Base-by-base conservation (phyloP, 2,888 invertebrate genomes). In the Brachypterus glaber region DNA sequence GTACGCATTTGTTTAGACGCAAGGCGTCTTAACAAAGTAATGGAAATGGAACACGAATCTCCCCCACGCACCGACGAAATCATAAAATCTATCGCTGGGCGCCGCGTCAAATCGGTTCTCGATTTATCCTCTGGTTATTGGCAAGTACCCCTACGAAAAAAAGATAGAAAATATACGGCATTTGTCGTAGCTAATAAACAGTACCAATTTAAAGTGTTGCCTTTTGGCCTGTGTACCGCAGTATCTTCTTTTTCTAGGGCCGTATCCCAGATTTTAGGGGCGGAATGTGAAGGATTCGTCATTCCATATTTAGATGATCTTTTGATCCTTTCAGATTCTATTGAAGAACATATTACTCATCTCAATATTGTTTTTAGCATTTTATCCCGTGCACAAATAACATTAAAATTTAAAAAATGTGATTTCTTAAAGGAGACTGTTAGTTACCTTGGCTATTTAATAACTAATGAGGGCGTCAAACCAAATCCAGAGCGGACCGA, bases 1-100 rank as follows among this genome's bases (percentile, higher is more conserved):
- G 33, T 56, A 2, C 42, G 56, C 11, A 41, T 55, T 5, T 53
- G 54, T 34, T 33, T 54, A 7, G 55, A 57, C 33, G 53, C 54
- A 0, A 27, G 56, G 12, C 49, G 43, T 30, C 18, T 56, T 1
- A 57, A 58, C 40, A 38, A 39, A 15, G 25, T 46, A 14, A 54
- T 57, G 3, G 47, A 49, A 29, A 41, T 44, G 0, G 54, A 57
- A 30, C 37, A 47, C 2, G 53, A 56, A 30, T 37, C 44, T 9
- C 47, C 44, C 12, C 32, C 11, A n/a, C 16, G 11, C 3, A 16
- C 32, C 2, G 36, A 40, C 3, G 37, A 40, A 3, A 37, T 37
- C 14, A 9, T 39, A 5, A 17, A n/a, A 13, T 13, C 14, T 7
- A 3, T 40, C 3, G 15, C 17, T 2, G 17, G 11, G n/a, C 21